phyloP scores from a whole-genome alignment of 2,797 vertebrate genomes.

The Gymnoscopelus microlampas region DNA sequence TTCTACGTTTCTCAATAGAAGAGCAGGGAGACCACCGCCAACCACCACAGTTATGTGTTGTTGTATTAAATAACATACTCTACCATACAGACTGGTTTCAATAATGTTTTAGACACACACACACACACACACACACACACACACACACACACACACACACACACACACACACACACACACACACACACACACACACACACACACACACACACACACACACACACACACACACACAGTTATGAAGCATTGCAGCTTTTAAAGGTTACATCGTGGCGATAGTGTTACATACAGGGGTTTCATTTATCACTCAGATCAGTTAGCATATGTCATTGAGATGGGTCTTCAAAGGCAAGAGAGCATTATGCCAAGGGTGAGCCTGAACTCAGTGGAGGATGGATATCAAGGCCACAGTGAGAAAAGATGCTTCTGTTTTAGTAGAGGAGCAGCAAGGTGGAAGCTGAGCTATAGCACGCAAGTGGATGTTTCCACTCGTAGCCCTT shows the following conservation, averaged over 20 bases:
- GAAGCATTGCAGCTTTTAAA: no score
- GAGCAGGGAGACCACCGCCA: no score
- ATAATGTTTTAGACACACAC: not conserved
- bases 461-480: conserved; percentile 42
- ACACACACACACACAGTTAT: not conserved
- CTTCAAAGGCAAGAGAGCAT: conserved; percentile 4
- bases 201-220: not conserved
- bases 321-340: not conserved
- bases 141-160: conserved; percentile 11
- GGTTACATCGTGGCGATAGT: no score
- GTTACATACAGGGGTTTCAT: no score
- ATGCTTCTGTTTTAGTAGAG: conserved; percentile 24
- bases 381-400: conserved; percentile 24
- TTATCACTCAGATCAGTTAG: conserved; percentile 3
- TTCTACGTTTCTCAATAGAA: no score
- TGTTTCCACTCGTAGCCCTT: conserved; percentile 52
- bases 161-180: conserved; percentile 10
- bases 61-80: no score
- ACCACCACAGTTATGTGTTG: no score
- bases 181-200: not conserved
- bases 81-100: no score
- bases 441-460: conserved; percentile 6
- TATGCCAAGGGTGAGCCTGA: conserved; percentile 8
- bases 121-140: not conserved
- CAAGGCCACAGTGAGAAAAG: conserved; percentile 12